Evolutionary conservation across 2,113 vertebrate genomes (phyloP).

Genomic region (Sylvietta virens): DNA sequence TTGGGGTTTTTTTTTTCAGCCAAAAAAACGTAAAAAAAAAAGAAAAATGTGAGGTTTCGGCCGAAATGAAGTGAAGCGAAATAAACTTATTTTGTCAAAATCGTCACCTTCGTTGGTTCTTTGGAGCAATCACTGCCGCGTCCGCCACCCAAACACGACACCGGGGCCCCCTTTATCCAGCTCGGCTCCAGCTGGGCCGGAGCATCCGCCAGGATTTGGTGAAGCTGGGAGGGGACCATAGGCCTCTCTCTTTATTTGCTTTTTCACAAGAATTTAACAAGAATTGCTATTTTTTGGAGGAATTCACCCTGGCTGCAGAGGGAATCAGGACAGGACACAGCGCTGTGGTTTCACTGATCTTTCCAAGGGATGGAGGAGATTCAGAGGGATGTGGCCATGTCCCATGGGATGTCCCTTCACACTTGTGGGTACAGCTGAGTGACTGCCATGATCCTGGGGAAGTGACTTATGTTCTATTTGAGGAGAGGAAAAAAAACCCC

Average conservation of each 20-base stretch:
- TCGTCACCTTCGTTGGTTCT: constrained; percentile 31
- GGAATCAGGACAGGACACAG: not conserved
- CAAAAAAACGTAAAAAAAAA: not conserved
- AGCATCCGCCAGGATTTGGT: accelerated
- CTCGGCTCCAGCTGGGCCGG: accelerated
- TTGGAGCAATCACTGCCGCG: not conserved
- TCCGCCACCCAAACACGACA: accelerated
- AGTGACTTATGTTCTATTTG: not conserved
- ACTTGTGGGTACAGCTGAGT: not conserved
- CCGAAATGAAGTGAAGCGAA: not conserved
- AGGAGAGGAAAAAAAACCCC: not conserved
- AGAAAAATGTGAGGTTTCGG: constrained; percentile 18
- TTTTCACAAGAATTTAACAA: not conserved
- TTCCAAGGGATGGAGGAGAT: not conserved
- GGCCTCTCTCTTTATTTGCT: not conserved
- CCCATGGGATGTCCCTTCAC: not conserved
- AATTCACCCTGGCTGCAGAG: not conserved
- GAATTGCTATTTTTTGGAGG: not conserved
- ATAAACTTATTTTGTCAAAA: constrained; percentile 64
- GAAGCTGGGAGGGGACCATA: accelerated
- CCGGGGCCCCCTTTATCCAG: accelerated
- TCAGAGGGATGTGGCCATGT: not conserved
- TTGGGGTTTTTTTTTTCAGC: not conserved
- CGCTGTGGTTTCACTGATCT: not conserved
- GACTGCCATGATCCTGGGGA: not conserved